Evolutionary conservation across 1,140 invertebrate genomes (phyloP).

Genomic region (Pseudomyrmex dendroicus): DNA sequence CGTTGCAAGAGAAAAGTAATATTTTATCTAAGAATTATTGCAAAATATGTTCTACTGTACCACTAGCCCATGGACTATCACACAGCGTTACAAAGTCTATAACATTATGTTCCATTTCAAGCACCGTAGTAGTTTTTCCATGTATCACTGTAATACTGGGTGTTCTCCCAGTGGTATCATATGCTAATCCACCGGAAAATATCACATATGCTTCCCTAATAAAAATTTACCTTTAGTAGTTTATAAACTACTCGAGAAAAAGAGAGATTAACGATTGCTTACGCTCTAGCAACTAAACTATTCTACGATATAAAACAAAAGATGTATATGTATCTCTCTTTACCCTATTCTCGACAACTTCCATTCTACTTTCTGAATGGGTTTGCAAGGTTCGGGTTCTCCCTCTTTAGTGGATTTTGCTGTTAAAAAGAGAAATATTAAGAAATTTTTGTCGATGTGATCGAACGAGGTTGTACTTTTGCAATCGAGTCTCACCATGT

Average conservation of each 20-base stretch:
- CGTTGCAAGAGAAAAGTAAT: not conserved
- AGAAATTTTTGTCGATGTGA: not conserved
- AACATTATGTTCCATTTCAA: conserved; percentile 99
- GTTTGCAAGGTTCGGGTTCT: conserved; percentile 94
- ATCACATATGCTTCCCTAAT: conserved; percentile 94
- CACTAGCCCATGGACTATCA: conserved; percentile 96
- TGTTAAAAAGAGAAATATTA: conserved; percentile 80
- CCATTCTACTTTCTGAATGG: conserved; percentile 98
- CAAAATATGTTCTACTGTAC: conserved; percentile 85
- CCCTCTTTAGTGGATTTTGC: conserved; percentile 95
- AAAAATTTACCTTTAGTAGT: conserved; percentile 25
- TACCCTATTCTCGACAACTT: conserved; percentile 95
- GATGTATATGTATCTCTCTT: conserved; percentile 76
- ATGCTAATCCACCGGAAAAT: conserved; percentile 97
- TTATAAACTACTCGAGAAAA: not conserved
- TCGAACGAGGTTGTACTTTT: no score
- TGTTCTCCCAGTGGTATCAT: conserved; percentile 94
- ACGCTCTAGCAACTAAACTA: not conserved
- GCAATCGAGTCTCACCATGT: conserved; percentile 90
- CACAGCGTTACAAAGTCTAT: conserved; percentile 98
- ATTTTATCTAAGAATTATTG: conserved; percentile 9
- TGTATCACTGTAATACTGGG: conserved; percentile 98
- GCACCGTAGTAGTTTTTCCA: conserved; percentile 96
- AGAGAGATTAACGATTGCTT: not conserved
- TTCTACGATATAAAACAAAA: not conserved